These are phyloP conservation scores for Dicyrtoma fusca DNA, from an alignment of 2,888 invertebrate species.

Conservation along the genomic window DNA sequence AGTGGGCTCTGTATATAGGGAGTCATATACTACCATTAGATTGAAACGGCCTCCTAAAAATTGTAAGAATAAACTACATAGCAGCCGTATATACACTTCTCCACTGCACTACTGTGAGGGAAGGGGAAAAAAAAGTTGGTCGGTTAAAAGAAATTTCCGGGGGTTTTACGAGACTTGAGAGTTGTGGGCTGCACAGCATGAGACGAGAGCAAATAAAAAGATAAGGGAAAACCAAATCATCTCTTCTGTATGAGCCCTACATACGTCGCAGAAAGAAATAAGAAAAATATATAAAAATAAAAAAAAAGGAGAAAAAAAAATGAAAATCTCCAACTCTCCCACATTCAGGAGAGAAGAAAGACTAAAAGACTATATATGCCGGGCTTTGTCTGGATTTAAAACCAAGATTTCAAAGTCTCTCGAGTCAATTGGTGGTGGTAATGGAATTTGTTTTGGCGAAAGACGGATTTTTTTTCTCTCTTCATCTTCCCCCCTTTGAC, in stretches of 20 bases:
- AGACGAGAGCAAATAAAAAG: conserved; percentile 13
- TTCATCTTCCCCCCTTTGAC: no score
- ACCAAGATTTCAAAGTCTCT: neutral
- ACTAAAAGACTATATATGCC: conserved; percentile 14
- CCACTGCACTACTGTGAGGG: no score
- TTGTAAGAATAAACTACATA: neutral
- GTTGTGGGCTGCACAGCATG: conserved; percentile 21
- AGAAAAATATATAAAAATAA: neutral
- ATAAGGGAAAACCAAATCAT: conserved; percentile 1
- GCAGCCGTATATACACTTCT: no score
- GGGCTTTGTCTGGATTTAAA: neutral
- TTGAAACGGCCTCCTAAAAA: no score
- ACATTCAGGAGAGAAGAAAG: neutral
- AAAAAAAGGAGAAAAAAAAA: neutral
- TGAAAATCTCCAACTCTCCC: neutral
- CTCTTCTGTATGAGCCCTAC: neutral
- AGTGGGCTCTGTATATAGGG: no score
- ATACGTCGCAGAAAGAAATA: neutral
- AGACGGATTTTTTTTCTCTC: conserved; percentile 36
- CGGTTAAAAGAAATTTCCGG: conserved; percentile 19
- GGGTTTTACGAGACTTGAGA: conserved; percentile 12
- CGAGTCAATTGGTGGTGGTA: conserved; percentile 32
- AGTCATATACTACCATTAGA: no score
- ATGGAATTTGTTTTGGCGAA: conserved; percentile 37
- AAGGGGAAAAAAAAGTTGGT: neutral